phyloP scores from a whole-genome alignment of 2,888 invertebrate species.

The Pseudolycoriella hygida region DNA sequence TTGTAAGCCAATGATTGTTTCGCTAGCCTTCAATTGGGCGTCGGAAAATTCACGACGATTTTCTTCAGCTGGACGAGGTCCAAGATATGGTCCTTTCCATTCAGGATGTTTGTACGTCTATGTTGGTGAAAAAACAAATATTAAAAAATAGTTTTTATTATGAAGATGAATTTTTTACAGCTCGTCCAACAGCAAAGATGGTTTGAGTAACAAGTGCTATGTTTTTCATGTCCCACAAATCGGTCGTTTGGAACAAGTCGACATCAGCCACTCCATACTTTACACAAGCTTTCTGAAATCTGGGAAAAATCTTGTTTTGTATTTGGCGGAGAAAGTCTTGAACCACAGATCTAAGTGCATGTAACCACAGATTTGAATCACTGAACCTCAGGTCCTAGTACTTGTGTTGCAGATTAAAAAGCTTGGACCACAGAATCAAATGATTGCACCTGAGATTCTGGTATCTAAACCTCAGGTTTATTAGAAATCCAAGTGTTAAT shows the following conservation, averaged over 20 bases:
- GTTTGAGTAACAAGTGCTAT: conserved; percentile 74
- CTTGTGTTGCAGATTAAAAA: too few relatives aligned
- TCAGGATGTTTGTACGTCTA: conserved; percentile 67
- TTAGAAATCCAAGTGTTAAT: too few relatives aligned
- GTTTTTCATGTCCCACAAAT: conserved; percentile 81
- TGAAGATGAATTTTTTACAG: conserved; percentile 33
- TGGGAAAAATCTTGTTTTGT: conserved; percentile 19
- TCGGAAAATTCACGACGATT: conserved; percentile 67
- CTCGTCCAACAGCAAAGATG: conserved; percentile 73
- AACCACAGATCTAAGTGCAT: too few relatives aligned
- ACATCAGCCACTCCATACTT: conserved; percentile 71
- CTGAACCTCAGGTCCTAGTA: too few relatives aligned
- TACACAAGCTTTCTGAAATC: conserved; percentile 67
- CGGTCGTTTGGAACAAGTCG: conserved; percentile 82
- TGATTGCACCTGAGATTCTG: too few relatives aligned
- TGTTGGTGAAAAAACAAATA: conserved; percentile 5
- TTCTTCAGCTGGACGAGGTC: conserved; percentile 74
- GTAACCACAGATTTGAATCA: too few relatives aligned
- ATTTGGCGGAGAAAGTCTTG: too few relatives aligned
- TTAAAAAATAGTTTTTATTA: conserved; percentile 11
- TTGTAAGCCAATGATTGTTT: conserved; percentile 71
- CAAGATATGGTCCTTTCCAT: conserved; percentile 65
- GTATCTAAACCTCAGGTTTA: too few relatives aligned
- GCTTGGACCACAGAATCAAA: too few relatives aligned
- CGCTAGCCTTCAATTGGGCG: conserved; percentile 65